Evolutionary conservation across 1,140 invertebrate species (phyloP).

Genomic region (Neoseiulus cucumeris): DNA sequence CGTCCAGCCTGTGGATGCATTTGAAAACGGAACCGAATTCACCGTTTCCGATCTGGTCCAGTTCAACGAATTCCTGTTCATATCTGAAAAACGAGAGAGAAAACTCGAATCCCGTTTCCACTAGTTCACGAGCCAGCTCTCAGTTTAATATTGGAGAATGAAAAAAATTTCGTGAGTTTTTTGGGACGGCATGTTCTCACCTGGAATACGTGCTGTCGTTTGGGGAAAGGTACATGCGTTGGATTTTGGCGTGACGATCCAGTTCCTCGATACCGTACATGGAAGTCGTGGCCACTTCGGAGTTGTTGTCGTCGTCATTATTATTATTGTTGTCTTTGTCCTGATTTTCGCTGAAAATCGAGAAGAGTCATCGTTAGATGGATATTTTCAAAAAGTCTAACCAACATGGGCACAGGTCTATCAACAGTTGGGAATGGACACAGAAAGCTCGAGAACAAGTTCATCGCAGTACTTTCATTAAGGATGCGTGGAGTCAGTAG

Average conservation of each 20-base stretch:
- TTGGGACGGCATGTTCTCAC: neutral
- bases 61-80: constrained; percentile 57
- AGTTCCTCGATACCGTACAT: neutral
- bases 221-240: neutral
- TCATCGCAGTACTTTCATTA: too few relatives aligned
- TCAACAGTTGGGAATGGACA: too few relatives aligned
- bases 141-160: too few relatives aligned
- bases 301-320: neutral
- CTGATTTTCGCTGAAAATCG: too few relatives aligned
- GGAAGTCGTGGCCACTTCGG: neutral
- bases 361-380: too few relatives aligned
- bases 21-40: constrained; percentile 71
- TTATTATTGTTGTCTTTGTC: neutral
- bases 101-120: too few relatives aligned
- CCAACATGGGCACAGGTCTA: too few relatives aligned
- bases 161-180: too few relatives aligned
- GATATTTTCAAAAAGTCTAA: too few relatives aligned
- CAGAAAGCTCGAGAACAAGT: too few relatives aligned
- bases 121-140: too few relatives aligned
- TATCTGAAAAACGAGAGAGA: constrained; percentile 29
- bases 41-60: constrained; percentile 54
- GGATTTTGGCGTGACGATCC: neutral
- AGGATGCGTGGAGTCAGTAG: too few relatives aligned
- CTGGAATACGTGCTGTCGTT: neutral
- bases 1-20: constrained; percentile 70